Evolutionary conservation across 2,888 invertebrate species (phyloP), one percentile per base, ranked within the genome.

Genomic region (Willowsia nigromaculata): DNA sequence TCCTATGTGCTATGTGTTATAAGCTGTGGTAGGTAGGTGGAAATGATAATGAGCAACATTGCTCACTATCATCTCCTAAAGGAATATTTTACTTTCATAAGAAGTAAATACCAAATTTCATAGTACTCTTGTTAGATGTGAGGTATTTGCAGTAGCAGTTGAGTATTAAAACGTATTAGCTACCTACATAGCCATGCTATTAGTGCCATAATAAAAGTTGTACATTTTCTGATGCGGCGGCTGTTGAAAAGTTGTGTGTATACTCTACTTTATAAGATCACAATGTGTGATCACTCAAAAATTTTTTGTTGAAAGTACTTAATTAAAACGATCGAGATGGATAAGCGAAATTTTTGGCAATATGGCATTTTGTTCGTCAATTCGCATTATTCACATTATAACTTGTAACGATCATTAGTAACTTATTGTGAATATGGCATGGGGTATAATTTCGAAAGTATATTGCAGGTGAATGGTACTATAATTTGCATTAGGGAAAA

Each of bases 31-130:
- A n/a, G 80, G 15, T 37, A 25, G 18, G 43, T 81, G 6, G 13
- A 56, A 43, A 82, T 82, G 65, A 47, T 82, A 82, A 81, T 65
- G 82, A 82, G 82, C 47, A 40, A 22, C 13, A 65, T 37, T 47
- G 30, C 65, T 6, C 37, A 81, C 40, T 59, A 59, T 81, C 27
- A n/a, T 43, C 47, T 62, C 25, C 18, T 6, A 40, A 65, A 62
- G 9, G 18, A n/a, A n/a, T 7, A 65, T n/a, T 65, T 7, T 13
- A 37, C 22, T 13, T 37, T 37, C 25, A 65, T 33, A 9, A n/a
- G n/a, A n/a, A n/a, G n/a, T n/a, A n/a, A n/a, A n/a, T n/a, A n/a
- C n/a, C 18, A n/a, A 37, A 15, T 15, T 11, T 15, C 2, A n/a
- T 30, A 56, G 22, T 56, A 56, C 22, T 56, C 13, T 56, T 62